Conservation (phyloP, 1,140 invertebrate genomes). For the Nephila pilipes region DNA sequence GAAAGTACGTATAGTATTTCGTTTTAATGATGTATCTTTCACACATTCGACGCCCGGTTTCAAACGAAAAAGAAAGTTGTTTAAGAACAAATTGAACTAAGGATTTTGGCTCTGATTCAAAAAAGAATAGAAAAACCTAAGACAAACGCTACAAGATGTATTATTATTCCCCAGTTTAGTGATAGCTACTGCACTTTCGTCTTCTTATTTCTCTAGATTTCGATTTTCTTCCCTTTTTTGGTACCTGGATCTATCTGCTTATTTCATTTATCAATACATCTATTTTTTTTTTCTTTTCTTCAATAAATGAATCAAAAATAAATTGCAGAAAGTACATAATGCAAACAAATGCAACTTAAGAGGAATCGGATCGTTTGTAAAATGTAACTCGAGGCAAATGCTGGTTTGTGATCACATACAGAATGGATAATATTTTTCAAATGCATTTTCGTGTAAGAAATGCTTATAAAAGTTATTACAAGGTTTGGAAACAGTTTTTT, state of each 20-base stretch:
- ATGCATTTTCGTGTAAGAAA: not conserved
- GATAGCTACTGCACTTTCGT: constrained; percentile 9
- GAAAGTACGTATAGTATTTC: constrained; percentile 57
- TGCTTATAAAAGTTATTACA: not conserved
- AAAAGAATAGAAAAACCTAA: not conserved
- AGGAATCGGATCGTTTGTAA: not conserved
- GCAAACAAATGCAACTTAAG: constrained; percentile 9
- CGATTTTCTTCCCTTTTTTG: not conserved
- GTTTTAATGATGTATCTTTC: constrained; percentile 67
- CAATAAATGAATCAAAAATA: constrained; percentile 20
- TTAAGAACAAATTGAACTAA: constrained; percentile 68
- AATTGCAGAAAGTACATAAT: not conserved
- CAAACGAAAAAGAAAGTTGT: constrained; percentile 50
- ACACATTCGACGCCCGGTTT: constrained; percentile 34
- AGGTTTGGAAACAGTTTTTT: not conserved
- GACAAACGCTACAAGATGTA: constrained; percentile 18
- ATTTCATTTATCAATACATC: constrained; percentile 43
- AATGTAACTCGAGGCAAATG: not conserved
- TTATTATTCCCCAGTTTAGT: constrained; percentile 44
- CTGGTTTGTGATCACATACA: not conserved
- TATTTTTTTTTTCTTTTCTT: not conserved
- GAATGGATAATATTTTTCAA: not conserved
- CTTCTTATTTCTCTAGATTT: not conserved
- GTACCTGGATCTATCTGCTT: constrained; percentile 38
- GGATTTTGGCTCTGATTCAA: constrained; percentile 64